Evolutionary conservation across 1,140 invertebrate genomes (phyloP), one percentile per base, ranked within the genome.

Genomic region (Lepidurus arcticus): DNA sequence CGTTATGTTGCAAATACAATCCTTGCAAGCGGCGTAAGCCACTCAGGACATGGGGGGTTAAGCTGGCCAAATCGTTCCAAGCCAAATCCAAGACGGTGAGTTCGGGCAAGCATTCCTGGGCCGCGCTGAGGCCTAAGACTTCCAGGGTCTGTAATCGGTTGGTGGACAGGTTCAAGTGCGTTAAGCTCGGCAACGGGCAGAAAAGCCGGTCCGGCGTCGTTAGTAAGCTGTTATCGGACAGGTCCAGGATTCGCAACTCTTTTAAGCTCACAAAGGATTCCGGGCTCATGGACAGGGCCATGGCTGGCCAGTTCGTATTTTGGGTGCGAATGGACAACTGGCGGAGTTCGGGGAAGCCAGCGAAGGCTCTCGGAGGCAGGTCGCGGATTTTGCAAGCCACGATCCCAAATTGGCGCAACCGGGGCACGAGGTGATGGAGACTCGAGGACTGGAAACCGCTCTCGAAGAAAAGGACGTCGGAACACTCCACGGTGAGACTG

Each of bases 141-240:
- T 87, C 87, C 74, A 93, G 87, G 83, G 93, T 91, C 85, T 91
- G 91, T 80, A 94, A 87, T 83, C 91, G 90, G 85, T 95, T 95
- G 82, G 88, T 86, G 34, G 91, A 92, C 47, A 94, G 83, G 83
- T 94, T 93, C n/a, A 94, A 86, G 76, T 85, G 87, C 78, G 88
- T 87, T 65, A 94, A 86, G 82, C 88, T 89, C 79, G 88, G 88
- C 73, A 94, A 85, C 2, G 90, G 89, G 84, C 93, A 95, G 82
- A 95, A 90, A 7, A 93, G 85, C 53, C 91, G 89, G 10, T 87
- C 84, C 65, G 93, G 92, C 65, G 93, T 85, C 26, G 88, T 91
- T 90, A 91, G 92, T 73, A 95, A 90, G 82, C 93, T 93, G 85
- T 94, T 94, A 81, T 91, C 90, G 77, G 89, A 90, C 10, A 95